These are phyloP conservation scores for Leptarthrus brevirostris DNA, from an alignment of 2,888 invertebrate genomes.

Conservation along the genomic window DNA sequence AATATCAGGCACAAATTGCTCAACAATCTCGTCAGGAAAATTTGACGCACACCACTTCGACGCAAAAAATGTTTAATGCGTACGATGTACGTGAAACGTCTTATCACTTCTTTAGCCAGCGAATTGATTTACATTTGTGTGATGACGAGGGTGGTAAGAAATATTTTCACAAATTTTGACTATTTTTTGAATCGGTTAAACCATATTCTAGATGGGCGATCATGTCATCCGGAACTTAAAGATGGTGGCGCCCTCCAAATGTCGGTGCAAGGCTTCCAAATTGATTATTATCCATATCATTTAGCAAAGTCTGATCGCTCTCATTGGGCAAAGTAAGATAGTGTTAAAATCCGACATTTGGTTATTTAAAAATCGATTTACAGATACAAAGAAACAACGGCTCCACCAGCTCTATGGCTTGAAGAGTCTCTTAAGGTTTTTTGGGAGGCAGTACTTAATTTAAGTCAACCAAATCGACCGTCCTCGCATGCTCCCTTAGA, in stretches of 20 bases:
- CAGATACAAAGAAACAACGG: constrained; percentile 80
- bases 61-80: constrained; percentile 78
- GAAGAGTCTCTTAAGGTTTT: constrained; percentile 85
- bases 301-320: constrained; percentile 87
- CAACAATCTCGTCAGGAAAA: constrained; percentile 69
- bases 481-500: constrained; percentile 66
- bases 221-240: constrained; percentile 83
- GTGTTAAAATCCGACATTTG: background rate
- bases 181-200: background rate
- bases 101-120: constrained; percentile 92
- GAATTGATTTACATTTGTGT: constrained; percentile 95
- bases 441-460: constrained; percentile 79
- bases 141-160: constrained; percentile 88
- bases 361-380: constrained; percentile 47
- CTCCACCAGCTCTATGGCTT: constrained; percentile 87
- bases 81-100: constrained; percentile 98
- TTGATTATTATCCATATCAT: constrained; percentile 98
- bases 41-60: constrained; percentile 63
- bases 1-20: constrained; percentile 78
- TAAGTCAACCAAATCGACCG: constrained; percentile 74
- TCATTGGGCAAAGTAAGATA: constrained; percentile 83
- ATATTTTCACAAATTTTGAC: background rate
- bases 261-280: constrained; percentile 84
- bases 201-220: constrained; percentile 77
- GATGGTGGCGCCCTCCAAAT: constrained; percentile 95